Evolutionary conservation across 35 echinoderm and acorn worm genomes (phyloP).

Genomic region (Heliocidaris erythrogramma): DNA sequence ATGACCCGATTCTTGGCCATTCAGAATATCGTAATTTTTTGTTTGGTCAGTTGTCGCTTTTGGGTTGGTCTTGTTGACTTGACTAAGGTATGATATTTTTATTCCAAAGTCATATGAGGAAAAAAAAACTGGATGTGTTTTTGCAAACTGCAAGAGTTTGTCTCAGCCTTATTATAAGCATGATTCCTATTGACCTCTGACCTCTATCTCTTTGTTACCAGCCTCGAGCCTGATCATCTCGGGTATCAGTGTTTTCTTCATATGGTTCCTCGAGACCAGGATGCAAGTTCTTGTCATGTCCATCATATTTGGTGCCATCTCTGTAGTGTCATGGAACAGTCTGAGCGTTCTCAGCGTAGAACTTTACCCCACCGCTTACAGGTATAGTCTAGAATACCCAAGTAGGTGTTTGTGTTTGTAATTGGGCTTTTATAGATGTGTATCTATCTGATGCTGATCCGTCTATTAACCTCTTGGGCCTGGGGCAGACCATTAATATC

Average conservation of each 20-base stretch:
- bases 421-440: background rate
- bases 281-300: constrained; percentile 63
- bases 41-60: background rate
- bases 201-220: constrained; percentile 35
- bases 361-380: constrained; percentile 64
- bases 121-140: too few relatives aligned
- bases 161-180: too few relatives aligned
- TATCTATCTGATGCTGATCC: background rate
- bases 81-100: too few relatives aligned
- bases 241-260: constrained; percentile 74
- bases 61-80: too few relatives aligned
- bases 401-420: background rate
- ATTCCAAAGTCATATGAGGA: too few relatives aligned
- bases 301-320: constrained; percentile 70
- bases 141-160: too few relatives aligned
- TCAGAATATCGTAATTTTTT: background rate
- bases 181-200: background rate
- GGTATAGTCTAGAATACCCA: constrained; percentile 38
- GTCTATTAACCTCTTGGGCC: background rate
- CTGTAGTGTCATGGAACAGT: constrained; percentile 70
- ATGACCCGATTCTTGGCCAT: background rate
- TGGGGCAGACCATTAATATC: background rate
- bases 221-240: constrained; percentile 63
- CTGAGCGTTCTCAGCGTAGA: constrained; percentile 77
- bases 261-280: constrained; percentile 68